Conservation (phyloP, 2,888 invertebrate genomes). For the Gibbula magus region DNA sequence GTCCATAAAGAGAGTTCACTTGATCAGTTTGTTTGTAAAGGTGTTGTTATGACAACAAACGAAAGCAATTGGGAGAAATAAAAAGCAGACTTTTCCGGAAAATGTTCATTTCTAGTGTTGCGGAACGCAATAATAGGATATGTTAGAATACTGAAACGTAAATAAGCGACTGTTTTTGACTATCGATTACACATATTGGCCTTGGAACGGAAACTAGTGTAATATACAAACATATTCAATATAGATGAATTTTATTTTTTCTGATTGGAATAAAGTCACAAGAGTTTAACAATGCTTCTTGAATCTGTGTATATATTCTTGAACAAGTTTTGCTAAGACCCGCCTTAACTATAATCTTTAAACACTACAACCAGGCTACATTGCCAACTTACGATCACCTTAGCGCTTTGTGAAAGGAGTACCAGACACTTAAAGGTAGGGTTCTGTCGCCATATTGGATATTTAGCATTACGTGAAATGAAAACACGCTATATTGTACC, state of each 20-base stretch:
- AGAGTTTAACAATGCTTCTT: neutral
- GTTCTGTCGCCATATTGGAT: too few relatives aligned
- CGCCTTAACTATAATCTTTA: neutral
- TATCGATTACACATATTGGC: neutral
- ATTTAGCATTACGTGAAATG: too few relatives aligned
- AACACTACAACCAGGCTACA: too few relatives aligned
- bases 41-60: neutral
- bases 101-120: neutral
- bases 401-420: too few relatives aligned
- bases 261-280: conserved; percentile 4
- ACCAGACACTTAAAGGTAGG: too few relatives aligned
- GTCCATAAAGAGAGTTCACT: neutral
- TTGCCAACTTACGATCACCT: too few relatives aligned
- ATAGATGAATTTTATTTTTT: neutral
- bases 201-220: neutral
- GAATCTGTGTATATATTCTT: neutral
- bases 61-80: neutral
- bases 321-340: neutral
- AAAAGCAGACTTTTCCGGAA: neutral
- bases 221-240: neutral
- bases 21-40: conserved; percentile 2
- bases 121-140: neutral
- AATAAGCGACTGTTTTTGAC: neutral
- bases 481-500: too few relatives aligned
- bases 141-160: neutral